A percentile compares a stretch with the other conserved stretches of the same genome.
phyloP scores from a whole-genome alignment of 2,797 vertebrate species.

The Pyrocephalus nanus region DNA sequence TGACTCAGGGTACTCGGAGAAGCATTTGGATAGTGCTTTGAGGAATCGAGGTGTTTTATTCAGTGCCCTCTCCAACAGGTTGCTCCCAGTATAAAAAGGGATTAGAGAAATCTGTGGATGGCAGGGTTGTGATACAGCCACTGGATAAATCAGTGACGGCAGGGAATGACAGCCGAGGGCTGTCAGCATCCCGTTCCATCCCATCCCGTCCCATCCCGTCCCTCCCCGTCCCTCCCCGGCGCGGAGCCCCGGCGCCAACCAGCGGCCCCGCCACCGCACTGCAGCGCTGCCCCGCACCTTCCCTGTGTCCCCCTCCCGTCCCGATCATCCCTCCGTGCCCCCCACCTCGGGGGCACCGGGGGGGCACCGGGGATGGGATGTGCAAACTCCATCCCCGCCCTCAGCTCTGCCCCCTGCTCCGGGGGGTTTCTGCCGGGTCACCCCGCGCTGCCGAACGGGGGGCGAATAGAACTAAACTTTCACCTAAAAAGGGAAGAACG shows the following conservation, averaged over 20 bases:
- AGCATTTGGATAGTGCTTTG: rapidly evolving
- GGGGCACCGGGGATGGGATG: background rate
- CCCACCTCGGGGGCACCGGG: background rate
- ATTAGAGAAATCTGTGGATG: rapidly evolving
- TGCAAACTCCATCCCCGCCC: background rate
- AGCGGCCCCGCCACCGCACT: background rate
- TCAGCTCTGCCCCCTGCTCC: background rate
- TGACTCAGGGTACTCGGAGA: rapidly evolving
- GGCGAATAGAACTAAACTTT: background rate
- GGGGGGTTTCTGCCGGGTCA: background rate
- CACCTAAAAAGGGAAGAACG: slow-evolving; percentile 23
- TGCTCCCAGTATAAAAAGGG: background rate
- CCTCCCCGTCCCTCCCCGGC: background rate
- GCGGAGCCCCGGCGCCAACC: background rate
- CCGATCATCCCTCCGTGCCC: background rate
- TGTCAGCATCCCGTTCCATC: background rate
- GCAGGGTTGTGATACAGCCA: rapidly evolving
- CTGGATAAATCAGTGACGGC: rapidly evolving
- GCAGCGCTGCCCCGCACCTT: background rate
- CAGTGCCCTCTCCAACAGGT: no score
- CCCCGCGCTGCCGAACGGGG: background rate
- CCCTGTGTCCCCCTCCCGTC: background rate
- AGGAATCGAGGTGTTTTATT: rapidly evolving
- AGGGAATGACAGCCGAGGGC: rapidly evolving
- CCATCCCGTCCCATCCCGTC: background rate